These are phyloP conservation scores for Propithecus deckenii DNA, from an alignment of 2,797 vertebrate genomes.

Conservation along the genomic window DNA sequence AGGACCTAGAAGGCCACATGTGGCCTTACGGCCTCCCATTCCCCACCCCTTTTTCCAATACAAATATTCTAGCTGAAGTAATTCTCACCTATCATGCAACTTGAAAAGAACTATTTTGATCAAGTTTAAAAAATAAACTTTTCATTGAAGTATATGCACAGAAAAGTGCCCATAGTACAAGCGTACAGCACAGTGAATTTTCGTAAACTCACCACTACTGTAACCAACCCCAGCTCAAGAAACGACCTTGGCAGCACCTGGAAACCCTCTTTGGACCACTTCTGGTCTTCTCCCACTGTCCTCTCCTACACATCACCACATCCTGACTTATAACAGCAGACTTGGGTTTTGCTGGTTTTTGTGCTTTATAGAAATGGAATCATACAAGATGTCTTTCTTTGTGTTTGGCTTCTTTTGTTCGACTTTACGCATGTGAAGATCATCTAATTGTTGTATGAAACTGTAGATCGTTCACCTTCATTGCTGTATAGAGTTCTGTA, in stretches of 20 bases:
- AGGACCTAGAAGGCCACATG: neutral
- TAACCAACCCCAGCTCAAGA: neutral
- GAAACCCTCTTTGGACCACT: neutral
- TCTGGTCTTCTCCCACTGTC: too few relatives aligned
- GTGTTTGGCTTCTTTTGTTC: neutral
- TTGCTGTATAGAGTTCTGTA: neutral
- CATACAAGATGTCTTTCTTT: rapidly evolving
- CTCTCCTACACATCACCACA: neutral
- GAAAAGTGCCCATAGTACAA: neutral
- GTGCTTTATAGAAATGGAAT: neutral
- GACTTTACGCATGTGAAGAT: neutral
- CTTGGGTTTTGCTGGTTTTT: neutral
- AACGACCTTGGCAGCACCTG: rapidly evolving
- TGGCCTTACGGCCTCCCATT: neutral
- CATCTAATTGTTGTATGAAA: neutral
- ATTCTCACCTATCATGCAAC: neutral
- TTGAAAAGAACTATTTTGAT: slow-evolving; percentile 13
- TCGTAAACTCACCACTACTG: neutral
- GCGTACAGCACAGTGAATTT: neutral
- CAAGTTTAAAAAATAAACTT: neutral
- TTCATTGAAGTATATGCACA: neutral
- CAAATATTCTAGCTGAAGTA: neutral
- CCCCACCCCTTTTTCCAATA: neutral
- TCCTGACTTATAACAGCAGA: neutral
- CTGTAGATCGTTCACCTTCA: neutral